Conservation (phyloP, 2,113 vertebrate genomes). For the Empidonax alnorum region DNA sequence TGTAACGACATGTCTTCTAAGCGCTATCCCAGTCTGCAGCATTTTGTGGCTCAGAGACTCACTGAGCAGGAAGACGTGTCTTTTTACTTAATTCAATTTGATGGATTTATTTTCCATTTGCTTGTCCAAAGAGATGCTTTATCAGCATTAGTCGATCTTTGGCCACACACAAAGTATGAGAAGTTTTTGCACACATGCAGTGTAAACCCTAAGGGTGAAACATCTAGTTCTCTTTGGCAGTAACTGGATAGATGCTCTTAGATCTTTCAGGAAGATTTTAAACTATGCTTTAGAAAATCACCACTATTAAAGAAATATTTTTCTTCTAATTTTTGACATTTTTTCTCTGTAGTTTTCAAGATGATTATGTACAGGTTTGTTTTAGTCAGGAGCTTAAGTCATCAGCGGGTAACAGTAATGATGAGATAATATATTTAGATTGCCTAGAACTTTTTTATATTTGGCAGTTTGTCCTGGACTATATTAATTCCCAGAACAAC, state of each 20-base stretch:
- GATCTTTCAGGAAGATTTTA: neutral
- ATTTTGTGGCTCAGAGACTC: neutral
- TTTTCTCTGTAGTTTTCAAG: neutral
- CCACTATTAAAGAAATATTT: neutral
- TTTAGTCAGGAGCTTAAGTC: neutral
- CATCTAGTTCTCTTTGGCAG: neutral
- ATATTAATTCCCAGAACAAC: neutral
- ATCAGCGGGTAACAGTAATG: neutral
- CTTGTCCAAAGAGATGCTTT: neutral
- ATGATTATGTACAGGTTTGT: neutral
- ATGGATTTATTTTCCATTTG: neutral
- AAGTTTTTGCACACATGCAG: neutral
- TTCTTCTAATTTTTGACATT: neutral
- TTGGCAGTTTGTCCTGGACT: neutral
- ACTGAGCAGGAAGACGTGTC: neutral
- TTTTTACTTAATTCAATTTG: neutral
- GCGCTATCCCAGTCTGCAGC: neutral
- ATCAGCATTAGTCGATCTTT: neutral
- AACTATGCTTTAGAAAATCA: neutral
- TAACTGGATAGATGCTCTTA: neutral
- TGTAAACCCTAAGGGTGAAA: neutral
- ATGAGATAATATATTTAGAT: neutral
- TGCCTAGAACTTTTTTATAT: neutral
- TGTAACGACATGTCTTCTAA: neutral
- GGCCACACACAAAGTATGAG: neutral